Evolutionary conservation across 2,797 vertebrate genomes (phyloP).

Genomic region (Garrulus glandarius): DNA sequence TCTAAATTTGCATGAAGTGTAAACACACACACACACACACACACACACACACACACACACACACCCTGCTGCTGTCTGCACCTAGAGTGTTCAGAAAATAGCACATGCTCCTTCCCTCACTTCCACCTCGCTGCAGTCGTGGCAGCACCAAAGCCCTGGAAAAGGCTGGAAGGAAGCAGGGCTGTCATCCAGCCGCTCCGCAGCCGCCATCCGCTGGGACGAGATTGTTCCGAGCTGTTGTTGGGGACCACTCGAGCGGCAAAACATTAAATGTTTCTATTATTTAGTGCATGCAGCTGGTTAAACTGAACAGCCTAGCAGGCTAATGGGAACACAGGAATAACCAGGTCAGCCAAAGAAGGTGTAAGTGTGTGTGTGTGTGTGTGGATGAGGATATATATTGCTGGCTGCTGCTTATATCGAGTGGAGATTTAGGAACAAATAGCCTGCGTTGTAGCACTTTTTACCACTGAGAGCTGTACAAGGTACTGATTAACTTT

Average conservation of each 20-base stretch:
- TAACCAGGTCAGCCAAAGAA: conserved; percentile 36
- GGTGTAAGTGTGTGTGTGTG: background rate
- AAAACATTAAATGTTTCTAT: conserved; percentile 54
- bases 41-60: background rate
- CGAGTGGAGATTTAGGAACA: background rate
- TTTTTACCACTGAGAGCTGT: background rate
- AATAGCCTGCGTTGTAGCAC: background rate
- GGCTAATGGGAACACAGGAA: conserved; percentile 19
- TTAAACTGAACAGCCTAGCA: conserved; percentile 25
- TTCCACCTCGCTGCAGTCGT: background rate
- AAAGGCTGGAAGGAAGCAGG: background rate
- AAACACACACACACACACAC: background rate
- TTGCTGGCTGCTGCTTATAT: background rate
- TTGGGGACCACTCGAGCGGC: background rate
- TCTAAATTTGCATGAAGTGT: conserved; percentile 24
- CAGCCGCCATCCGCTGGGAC: background rate
- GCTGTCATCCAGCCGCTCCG: background rate
- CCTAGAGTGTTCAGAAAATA: conserved; percentile 12
- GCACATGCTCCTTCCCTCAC: background rate
- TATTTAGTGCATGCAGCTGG: conserved; percentile 59
- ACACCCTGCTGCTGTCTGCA: background rate
- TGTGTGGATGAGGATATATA: background rate
- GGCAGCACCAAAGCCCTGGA: background rate
- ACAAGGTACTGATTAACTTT: conserved; percentile 27
- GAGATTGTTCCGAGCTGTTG: background rate